Conservation (phyloP, 2,888 invertebrate genomes). For the Aphidius colemani region DNA sequence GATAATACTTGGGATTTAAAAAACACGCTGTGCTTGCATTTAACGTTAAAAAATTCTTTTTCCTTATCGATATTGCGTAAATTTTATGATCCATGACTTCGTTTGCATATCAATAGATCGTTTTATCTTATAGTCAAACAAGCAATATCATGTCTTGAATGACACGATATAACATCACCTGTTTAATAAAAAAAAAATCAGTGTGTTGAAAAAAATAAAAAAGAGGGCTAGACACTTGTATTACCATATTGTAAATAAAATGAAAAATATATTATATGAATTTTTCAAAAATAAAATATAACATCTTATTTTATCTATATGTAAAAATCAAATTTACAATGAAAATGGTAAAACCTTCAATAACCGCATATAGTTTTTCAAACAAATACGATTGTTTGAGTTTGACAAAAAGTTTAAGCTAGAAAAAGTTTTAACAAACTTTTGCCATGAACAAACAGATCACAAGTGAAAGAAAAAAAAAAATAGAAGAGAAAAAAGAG, state of each 20-base stretch:
- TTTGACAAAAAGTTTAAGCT: neutral
- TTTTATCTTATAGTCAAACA: no score
- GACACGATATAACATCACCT: no score
- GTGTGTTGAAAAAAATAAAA: no score
- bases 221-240: no score
- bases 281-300: neutral
- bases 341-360: no score
- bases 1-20: constrained; percentile 42
- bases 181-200: no score
- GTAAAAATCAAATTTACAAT: no score
- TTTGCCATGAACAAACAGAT: constrained; percentile 14
- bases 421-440: constrained; percentile 1
- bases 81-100: constrained; percentile 50
- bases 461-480: constrained; percentile 5
- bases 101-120: constrained; percentile 51
- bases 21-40: constrained; percentile 40
- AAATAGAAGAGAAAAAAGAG: neutral
- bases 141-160: no score
- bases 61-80: constrained; percentile 42
- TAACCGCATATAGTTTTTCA: neutral
- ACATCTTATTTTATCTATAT: no score
- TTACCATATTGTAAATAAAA: no score
- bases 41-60: constrained; percentile 22
- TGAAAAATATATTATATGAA: neutral
- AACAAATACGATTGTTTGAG: constrained; percentile 4